These are phyloP conservation scores for Fragum sueziense DNA, from an alignment of 2,888 invertebrate species.

Conservation along the genomic window DNA sequence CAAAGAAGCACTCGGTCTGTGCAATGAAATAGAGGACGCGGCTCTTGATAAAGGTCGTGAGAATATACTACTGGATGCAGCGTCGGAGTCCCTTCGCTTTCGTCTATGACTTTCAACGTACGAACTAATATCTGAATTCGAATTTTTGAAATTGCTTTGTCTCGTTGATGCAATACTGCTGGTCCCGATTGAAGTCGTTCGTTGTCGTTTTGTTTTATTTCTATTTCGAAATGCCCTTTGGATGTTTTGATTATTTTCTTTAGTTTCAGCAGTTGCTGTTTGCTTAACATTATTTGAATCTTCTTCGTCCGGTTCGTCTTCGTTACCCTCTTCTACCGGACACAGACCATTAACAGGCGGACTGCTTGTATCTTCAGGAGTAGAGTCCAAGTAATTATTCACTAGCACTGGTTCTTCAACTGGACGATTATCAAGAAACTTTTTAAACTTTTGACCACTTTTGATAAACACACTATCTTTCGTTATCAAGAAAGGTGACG, in stretches of 20 bases:
- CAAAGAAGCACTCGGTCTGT: conserved; percentile 43
- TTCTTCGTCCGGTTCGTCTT: conserved; percentile 33
- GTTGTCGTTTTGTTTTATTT: conserved; percentile 23
- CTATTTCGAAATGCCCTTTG: conserved; percentile 27
- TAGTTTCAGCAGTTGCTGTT: not conserved
- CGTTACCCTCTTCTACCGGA: conserved; percentile 53
- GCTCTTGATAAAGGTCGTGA: conserved; percentile 45
- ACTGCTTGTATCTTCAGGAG: not conserved
- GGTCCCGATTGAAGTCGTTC: conserved; percentile 20
- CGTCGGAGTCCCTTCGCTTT: conserved; percentile 45
- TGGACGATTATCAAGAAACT: conserved; percentile 48
- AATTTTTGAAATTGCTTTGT: conserved; percentile 40
- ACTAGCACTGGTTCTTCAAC: conserved; percentile 51
- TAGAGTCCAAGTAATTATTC: conserved; percentile 48
- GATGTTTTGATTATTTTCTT: not conserved
- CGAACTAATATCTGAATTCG: conserved; percentile 53
- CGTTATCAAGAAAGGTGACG: conserved; percentile 53
- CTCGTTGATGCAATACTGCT: not conserved
- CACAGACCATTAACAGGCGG: conserved; percentile 47
- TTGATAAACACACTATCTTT: conserved; percentile 57
- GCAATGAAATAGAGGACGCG: conserved; percentile 49
- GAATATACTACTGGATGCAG: conserved; percentile 45
- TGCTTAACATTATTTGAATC: not conserved
- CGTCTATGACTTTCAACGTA: conserved; percentile 46
- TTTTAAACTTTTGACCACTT: conserved; percentile 54